Evolutionary conservation across 1,140 invertebrate genomes (phyloP).

Genomic region (Carposina sasakii): DNA sequence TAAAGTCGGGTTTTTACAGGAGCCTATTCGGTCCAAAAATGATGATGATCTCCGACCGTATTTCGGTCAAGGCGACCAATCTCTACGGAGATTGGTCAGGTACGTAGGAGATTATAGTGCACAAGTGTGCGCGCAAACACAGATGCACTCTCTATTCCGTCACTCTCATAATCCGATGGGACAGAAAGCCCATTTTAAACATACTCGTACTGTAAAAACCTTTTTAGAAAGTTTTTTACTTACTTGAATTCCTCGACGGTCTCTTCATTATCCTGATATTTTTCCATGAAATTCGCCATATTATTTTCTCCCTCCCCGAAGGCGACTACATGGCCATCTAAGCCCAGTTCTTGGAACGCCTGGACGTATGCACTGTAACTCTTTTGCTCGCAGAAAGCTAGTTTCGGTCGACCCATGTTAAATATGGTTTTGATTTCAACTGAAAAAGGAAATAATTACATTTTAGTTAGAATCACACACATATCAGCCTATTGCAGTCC

Average conservation of each 20-base stretch:
- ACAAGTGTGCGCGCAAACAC: too few species aligned
- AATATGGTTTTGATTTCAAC: slow-evolving; percentile 33
- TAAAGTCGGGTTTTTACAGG: too few species aligned
- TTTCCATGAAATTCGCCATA: slow-evolving; percentile 26
- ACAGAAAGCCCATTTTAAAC: too few species aligned
- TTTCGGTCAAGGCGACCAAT: too few species aligned
- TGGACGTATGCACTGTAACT: slow-evolving; percentile 13
- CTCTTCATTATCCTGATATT: slow-evolving; percentile 22
- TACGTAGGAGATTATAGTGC: neutral
- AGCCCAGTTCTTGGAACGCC: slow-evolving; percentile 17
- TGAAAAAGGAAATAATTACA: slow-evolving; percentile 14
- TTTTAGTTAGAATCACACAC: neutral
- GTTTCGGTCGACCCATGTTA: slow-evolving; percentile 24
- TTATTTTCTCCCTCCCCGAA: slow-evolving; percentile 28
- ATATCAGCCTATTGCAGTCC: neutral
- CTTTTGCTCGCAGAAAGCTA: slow-evolving; percentile 34
- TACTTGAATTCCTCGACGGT: slow-evolving; percentile 31
- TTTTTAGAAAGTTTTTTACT: slow-evolving; percentile 8
- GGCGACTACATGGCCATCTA: slow-evolving; percentile 30
- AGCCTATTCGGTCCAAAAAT: too few species aligned
- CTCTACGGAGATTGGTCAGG: neutral
- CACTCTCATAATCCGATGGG: too few species aligned
- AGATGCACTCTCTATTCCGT: too few species aligned
- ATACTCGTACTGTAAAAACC: too few species aligned
- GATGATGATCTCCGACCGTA: too few species aligned